Evolutionary conservation across 2,797 vertebrate genomes (phyloP).

Genomic region (Ceryle rudis): DNA sequence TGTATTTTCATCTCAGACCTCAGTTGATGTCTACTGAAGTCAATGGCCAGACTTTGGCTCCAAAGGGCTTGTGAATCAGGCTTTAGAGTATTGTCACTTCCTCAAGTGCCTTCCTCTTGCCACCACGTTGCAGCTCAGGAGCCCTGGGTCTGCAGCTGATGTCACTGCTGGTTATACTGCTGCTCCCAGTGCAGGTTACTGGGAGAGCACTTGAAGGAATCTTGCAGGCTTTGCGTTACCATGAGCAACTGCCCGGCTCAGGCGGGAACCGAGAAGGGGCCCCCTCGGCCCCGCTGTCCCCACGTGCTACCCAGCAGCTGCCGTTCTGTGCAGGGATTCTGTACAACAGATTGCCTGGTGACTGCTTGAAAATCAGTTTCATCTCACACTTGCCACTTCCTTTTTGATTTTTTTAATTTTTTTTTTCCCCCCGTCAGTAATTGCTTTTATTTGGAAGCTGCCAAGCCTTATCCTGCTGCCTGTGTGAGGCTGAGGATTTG

Average conservation of each 20-base stretch:
- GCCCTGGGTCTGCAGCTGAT: fast-evolving
- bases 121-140: fast-evolving
- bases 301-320: background rate
- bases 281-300: too few relatives aligned
- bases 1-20: background rate
- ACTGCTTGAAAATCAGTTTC: background rate
- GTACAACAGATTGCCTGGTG: background rate
- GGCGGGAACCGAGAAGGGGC: fast-evolving
- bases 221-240: fast-evolving
- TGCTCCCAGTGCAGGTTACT: fast-evolving
- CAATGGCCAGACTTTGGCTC: background rate
- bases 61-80: background rate
- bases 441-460: slow-evolving; percentile 65
- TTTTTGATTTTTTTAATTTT: background rate
- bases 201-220: background rate
- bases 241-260: fast-evolving
- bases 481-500: background rate
- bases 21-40: background rate
- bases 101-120: fast-evolving
- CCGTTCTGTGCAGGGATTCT: background rate
- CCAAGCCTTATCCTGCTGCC: slow-evolving; percentile 9
- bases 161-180: too few relatives aligned
- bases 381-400: background rate
- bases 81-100: fast-evolving
- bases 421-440: background rate